These are phyloP conservation scores for Anisognathus igniventris DNA, from an alignment of 2,797 vertebrate species.

Conservation along the genomic window DNA sequence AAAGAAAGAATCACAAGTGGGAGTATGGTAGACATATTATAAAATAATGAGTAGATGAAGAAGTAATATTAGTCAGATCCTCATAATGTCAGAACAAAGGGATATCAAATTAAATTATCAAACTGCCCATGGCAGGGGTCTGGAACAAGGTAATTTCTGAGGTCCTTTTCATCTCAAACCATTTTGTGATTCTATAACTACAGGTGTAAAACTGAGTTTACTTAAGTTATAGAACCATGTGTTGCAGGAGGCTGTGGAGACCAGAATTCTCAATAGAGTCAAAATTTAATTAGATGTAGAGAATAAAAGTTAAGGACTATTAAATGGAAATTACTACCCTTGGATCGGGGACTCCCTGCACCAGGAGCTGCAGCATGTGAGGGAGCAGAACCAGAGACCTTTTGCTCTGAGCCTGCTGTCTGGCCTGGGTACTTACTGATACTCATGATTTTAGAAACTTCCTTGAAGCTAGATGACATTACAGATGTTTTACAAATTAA, in stretches of 20 bases:
- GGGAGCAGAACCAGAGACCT: background rate
- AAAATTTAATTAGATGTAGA: background rate
- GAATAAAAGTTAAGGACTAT: background rate
- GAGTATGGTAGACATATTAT: background rate
- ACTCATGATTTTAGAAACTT: background rate
- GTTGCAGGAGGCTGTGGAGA: background rate
- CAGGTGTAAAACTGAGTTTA: background rate
- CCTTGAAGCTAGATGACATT: fast-evolving
- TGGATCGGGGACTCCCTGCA: background rate
- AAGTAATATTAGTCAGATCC: background rate
- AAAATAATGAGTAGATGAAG: background rate
- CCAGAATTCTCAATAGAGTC: background rate
- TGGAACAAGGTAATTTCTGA: background rate
- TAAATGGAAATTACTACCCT: background rate
- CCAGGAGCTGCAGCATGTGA: background rate
- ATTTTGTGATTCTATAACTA: background rate
- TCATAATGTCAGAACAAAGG: background rate
- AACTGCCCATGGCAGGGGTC: background rate
- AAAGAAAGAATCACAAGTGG: background rate
- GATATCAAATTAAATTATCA: background rate
- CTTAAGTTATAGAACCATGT: background rate
- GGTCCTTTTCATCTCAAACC: background rate
- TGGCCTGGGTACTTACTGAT: background rate
- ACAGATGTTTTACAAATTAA: background rate
- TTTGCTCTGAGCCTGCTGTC: background rate